A percentile compares a stretch with the other conserved stretches of the same genome.
Conservation (phyloP, 1,140 invertebrate genomes). For the Chymomyza costata region DNA sequence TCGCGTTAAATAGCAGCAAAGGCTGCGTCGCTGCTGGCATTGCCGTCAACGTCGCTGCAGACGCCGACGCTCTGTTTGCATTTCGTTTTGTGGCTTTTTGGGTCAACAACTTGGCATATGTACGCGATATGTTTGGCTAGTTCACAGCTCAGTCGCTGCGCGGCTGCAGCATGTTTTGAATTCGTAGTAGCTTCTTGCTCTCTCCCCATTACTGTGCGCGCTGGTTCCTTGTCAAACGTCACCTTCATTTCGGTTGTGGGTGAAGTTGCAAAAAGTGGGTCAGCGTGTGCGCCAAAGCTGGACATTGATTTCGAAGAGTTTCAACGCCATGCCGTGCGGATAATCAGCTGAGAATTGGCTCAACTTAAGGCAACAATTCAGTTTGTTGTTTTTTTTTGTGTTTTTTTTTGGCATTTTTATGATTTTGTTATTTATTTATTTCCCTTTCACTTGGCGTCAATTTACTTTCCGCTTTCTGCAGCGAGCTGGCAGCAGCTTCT, state of each 20-base stretch:
- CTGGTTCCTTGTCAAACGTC: neutral
- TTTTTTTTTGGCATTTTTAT: neutral
- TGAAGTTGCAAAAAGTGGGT: constrained; percentile 49
- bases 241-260: constrained; percentile 48
- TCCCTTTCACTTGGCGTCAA: constrained; percentile 71
- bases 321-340: constrained; percentile 11
- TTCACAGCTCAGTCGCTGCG: constrained; percentile 26
- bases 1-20: constrained; percentile 39
- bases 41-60: constrained; percentile 5
- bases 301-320: constrained; percentile 14
- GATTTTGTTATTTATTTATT: constrained; percentile 51
- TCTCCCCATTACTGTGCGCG: neutral
- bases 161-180: constrained; percentile 8
- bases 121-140: constrained; percentile 50
- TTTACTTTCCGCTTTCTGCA: constrained; percentile 72
- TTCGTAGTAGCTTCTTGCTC: neutral
- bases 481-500: constrained; percentile 11
- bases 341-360: constrained; percentile 34
- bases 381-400: neutral
- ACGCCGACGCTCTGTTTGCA: constrained; percentile 53
- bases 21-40: constrained; percentile 5
- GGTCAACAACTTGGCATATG: constrained; percentile 65
- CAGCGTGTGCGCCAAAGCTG: constrained; percentile 17
- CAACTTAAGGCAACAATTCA: constrained; percentile 22
- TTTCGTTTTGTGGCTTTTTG: constrained; percentile 70